phyloP scores from a whole-genome alignment of 2,888 invertebrate genomes.

The Sclerodermus sp. region DNA sequence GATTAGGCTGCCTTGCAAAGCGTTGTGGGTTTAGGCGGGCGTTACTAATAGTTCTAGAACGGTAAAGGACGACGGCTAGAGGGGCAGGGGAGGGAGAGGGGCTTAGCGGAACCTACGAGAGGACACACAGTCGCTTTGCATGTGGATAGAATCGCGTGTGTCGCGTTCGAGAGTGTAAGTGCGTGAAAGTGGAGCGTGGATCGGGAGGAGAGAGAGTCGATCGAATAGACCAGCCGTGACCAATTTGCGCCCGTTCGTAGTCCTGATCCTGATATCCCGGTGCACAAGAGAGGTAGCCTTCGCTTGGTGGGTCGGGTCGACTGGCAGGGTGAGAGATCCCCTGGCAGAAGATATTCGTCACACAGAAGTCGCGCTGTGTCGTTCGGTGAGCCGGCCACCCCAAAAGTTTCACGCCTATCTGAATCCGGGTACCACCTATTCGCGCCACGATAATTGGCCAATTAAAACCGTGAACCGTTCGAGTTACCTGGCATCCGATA shows the following conservation, averaged over 20 bases:
- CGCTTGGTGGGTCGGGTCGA: no score
- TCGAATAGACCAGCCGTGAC: conserved; percentile 54
- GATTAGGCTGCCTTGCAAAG: conserved; percentile 33
- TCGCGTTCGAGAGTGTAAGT: no score
- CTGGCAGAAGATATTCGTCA: conserved; percentile 37
- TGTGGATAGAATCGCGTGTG: no score
- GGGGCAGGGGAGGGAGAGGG: conserved; percentile 11
- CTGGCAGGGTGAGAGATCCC: conserved; percentile 8
- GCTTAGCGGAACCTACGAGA: no score
- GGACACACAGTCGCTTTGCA: no score
- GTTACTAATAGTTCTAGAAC: conserved; percentile 51
- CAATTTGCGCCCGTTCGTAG: conserved; percentile 53
- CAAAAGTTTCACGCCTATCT: conserved; percentile 55
- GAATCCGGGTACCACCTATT: conserved; percentile 49
- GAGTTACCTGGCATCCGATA: conserved; percentile 52
- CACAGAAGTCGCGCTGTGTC: conserved; percentile 40
- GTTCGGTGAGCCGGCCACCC: conserved; percentile 49
- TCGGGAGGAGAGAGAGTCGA: conserved; percentile 27
- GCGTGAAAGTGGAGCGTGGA: neutral
- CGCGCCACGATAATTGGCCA: conserved; percentile 57
- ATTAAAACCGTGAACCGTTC: conserved; percentile 52
- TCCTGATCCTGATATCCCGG: conserved; percentile 30
- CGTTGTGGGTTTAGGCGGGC: conserved; percentile 36
- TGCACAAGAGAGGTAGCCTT: no score
- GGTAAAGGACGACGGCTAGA: conserved; percentile 26